A percentile compares a stretch with the other conserved stretches of the same genome.
phyloP scores from a whole-genome alignment of 2,113 vertebrate species.

The Sander vitreus region DNA sequence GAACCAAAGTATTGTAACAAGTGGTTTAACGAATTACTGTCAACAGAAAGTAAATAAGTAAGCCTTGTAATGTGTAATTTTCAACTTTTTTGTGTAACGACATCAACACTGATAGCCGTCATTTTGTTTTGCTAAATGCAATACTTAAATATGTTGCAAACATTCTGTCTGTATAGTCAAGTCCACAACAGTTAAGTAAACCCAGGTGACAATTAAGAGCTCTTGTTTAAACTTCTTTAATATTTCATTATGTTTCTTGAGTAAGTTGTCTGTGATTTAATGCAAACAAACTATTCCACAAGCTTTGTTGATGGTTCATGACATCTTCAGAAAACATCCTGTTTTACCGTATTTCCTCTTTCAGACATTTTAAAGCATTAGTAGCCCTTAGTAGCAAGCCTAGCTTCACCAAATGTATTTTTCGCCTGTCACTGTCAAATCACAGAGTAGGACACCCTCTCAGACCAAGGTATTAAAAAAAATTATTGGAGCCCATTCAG shows the following conservation, averaged over 20 bases:
- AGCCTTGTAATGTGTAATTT: too few species aligned
- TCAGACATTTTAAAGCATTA: not conserved
- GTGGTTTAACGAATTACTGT: too few species aligned
- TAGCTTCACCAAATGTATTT: conserved; percentile 26
- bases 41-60: too few species aligned
- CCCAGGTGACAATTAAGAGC: not conserved
- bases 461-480: conserved; percentile 28
- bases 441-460: conserved; percentile 15
- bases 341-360: not conserved
- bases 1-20: too few species aligned
- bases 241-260: not conserved
- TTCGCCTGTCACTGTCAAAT: conserved; percentile 16
- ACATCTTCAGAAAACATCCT: not conserved
- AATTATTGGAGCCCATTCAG: conserved; percentile 28
- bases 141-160: not conserved
- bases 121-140: not conserved
- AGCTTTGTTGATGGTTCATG: not conserved
- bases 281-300: not conserved
- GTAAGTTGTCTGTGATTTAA: not conserved
- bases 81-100: too few species aligned
- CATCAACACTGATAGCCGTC: too few species aligned
- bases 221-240: not conserved
- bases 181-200: not conserved
- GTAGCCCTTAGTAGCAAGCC: not conserved
- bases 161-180: too few species aligned